phyloP scores from a whole-genome alignment of 1,140 invertebrate genomes.

The Ips nitidus region DNA sequence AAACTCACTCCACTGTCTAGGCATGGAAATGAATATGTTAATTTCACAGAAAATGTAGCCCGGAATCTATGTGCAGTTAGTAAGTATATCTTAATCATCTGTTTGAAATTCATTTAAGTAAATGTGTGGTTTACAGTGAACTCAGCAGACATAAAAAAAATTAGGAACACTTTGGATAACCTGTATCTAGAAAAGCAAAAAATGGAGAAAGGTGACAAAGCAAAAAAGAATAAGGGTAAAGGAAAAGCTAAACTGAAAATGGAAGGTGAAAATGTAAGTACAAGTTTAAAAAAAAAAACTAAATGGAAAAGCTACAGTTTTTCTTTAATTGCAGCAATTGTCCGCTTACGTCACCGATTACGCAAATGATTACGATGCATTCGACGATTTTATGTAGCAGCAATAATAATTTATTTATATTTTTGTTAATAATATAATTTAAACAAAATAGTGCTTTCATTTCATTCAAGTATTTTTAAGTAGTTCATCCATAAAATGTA shows the following conservation, averaged over 20 bases:
- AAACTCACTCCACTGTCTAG: conserved; percentile 71
- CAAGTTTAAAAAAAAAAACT: conserved; percentile 51
- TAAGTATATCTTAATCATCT: conserved; percentile 58
- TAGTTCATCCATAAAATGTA: conserved; percentile 8
- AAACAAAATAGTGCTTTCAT: conserved; percentile 7
- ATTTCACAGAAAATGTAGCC: conserved; percentile 78
- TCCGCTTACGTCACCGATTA: conserved; percentile 59
- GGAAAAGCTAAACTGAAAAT: conserved; percentile 76
- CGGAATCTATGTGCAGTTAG: conserved; percentile 75
- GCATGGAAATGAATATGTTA: conserved; percentile 67
- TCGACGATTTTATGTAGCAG: conserved; percentile 69
- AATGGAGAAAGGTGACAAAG: conserved; percentile 71
- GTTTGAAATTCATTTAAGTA: not conserved
- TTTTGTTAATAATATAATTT: conserved; percentile 16
- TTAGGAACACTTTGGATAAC: conserved; percentile 77
- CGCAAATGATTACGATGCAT: conserved; percentile 60
- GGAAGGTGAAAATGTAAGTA: conserved; percentile 69
- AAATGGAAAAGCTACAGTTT: conserved; percentile 8
- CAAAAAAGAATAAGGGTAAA: conserved; percentile 72
- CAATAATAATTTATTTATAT: conserved; percentile 24
- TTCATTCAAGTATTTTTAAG: conserved; percentile 31
- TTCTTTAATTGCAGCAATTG: conserved; percentile 54
- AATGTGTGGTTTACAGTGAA: conserved; percentile 59
- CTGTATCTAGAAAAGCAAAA: conserved; percentile 81
- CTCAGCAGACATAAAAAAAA: conserved; percentile 74